Conservation (phyloP, 1,140 invertebrate species). For the Eupristina koningsbergeri region DNA sequence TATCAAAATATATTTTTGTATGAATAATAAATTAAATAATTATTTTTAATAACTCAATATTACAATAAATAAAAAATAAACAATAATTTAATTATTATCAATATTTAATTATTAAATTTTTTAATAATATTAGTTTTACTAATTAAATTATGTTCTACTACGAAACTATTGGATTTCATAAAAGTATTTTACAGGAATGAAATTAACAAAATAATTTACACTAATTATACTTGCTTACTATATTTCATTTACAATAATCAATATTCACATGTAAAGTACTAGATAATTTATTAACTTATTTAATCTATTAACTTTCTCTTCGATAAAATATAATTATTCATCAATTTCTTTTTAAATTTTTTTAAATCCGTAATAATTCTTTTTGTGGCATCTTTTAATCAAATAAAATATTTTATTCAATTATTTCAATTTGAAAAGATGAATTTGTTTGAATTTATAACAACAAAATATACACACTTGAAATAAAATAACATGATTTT, state of each 20-base stretch:
- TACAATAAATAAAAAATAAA: no score
- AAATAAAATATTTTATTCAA: neutral
- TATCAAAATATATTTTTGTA: no score
- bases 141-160: no score
- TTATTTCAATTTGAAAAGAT: neutral
- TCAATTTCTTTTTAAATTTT: neutral
- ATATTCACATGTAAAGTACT: neutral
- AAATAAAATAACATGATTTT: neutral
- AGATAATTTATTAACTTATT: neutral
- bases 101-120: no score
- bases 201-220: neutral
- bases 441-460: neutral
- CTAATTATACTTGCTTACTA: neutral
- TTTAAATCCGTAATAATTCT: neutral
- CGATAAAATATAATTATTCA: neutral
- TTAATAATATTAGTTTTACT: no score
- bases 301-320: neutral
- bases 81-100: no score
- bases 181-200: neutral
- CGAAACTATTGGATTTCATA: neutral
- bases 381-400: neutral
- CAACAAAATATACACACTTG: neutral
- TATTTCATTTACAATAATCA: neutral
- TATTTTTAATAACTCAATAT: no score
- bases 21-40: no score